A percentile compares a stretch with the other conserved stretches of the same genome.
phyloP scores from a whole-genome alignment of 30 jellyfish, hydroid and myxozoan genomes.

The Chrysaora quinquecirrha region DNA sequence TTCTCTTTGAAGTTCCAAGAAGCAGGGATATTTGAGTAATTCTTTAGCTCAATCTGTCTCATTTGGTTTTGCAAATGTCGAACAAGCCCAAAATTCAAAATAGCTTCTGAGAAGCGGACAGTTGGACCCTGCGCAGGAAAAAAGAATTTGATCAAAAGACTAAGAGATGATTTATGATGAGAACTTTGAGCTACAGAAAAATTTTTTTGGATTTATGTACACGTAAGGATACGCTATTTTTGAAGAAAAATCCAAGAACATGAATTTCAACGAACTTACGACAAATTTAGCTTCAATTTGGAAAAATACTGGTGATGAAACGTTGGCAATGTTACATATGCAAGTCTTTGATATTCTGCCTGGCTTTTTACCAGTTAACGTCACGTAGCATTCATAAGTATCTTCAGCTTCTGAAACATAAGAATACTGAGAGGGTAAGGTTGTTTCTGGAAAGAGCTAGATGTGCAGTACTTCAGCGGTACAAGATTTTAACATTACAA shows the following conservation, averaged over 20 bases:
- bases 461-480: too few species aligned
- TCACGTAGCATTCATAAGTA: conserved; percentile 23
- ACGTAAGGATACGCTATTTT: too few species aligned
- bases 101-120: conserved; percentile 49
- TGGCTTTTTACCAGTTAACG: conserved; percentile 51
- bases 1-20: conserved; percentile 44
- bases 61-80: conserved; percentile 33
- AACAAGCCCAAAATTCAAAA: conserved; percentile 68
- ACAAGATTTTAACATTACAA: too few species aligned
- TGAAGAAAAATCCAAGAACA: too few species aligned
- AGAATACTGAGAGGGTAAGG: too few species aligned
- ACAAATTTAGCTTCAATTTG: conserved; percentile 58
- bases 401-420: conserved; percentile 34
- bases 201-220: too few species aligned
- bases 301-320: conserved; percentile 37
- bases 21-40: conserved; percentile 64
- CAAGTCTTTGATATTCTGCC: conserved; percentile 30
- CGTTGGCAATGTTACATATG: conserved; percentile 35
- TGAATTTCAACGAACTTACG: conserved; percentile 42
- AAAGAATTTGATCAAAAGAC: too few species aligned
- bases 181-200: too few species aligned
- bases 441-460: too few species aligned
- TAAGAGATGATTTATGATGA: too few species aligned
- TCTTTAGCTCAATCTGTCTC: conserved; percentile 50
- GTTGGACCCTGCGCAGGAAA: conserved; percentile 85